These are phyloP conservation scores for Melanotus villosus DNA, from an alignment of 2,888 invertebrate species.

Conservation along the genomic window DNA sequence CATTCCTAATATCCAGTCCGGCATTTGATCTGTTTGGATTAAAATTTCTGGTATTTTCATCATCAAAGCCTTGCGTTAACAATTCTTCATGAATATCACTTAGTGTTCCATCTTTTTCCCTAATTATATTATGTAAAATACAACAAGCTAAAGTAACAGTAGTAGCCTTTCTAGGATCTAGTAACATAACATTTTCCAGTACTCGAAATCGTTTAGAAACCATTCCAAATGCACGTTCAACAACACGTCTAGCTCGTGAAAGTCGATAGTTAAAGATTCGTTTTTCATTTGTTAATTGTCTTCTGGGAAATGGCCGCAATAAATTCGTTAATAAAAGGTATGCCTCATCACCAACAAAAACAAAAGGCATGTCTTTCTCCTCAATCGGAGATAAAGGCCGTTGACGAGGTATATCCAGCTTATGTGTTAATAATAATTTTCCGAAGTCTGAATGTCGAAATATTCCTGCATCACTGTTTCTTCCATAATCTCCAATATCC, in stretches of 20 bases:
- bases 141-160: constrained; percentile 15
- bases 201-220: constrained; percentile 31
- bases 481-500: no score
- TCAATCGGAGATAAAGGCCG: no score
- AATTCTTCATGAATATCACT: constrained; percentile 12
- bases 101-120: background rate
- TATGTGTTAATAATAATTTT: background rate
- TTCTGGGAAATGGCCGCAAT: background rate
- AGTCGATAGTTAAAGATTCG: constrained; percentile 44
- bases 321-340: background rate
- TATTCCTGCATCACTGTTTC: no score
- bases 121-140: constrained; percentile 22
- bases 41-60: background rate
- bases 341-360: no score
- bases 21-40: background rate
- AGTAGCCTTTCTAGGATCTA: background rate
- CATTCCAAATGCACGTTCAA: constrained; percentile 43
- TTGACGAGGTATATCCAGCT: no score
- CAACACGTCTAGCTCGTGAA: constrained; percentile 42
- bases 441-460: constrained; percentile 9
- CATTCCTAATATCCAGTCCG: background rate
- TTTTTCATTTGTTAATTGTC: constrained; percentile 35
- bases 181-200: constrained; percentile 22
- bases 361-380: no score
- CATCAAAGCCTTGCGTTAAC: background rate